Conservation (phyloP, 2,797 vertebrate species). For the Bovichtus variegatus region DNA sequence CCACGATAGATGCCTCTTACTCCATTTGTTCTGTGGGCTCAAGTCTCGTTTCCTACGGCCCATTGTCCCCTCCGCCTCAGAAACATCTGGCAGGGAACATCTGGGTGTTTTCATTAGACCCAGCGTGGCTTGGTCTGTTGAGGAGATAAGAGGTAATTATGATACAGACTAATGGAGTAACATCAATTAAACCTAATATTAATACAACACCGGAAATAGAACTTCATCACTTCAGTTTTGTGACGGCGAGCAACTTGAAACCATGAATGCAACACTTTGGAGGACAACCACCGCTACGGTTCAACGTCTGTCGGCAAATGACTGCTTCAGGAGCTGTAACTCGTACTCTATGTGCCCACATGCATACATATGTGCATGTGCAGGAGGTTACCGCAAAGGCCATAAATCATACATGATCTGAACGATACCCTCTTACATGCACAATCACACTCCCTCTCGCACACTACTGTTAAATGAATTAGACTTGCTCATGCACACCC, state of each 20-base stretch:
- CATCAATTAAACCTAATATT: not conserved
- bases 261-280: not conserved
- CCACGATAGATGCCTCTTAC: conserved; percentile 95
- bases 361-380: conserved; percentile 32
- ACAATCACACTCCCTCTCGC: conserved; percentile 13
- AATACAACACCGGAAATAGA: not conserved
- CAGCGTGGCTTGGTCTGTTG: conserved; percentile 84
- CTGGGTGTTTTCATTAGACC: conserved; percentile 96
- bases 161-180: not conserved
- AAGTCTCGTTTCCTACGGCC: conserved; percentile 85
- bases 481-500: conserved; percentile 17
- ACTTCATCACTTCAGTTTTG: not conserved
- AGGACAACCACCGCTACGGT: no score
- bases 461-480: conserved; percentile 25
- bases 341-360: not conserved
- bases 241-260: not conserved
- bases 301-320: conserved; percentile 26
- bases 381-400: not conserved
- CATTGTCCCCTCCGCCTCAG: conserved; percentile 41
- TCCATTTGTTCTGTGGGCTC: conserved; percentile 89
- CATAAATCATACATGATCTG: conserved; percentile 53
- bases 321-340: conserved; percentile 10
- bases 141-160: not conserved
- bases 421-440: conserved; percentile 2
- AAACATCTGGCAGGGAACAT: conserved; percentile 94